These are phyloP conservation scores for Microcebus tavaratra DNA, from an alignment of 2,113 vertebrate genomes.

Conservation along the genomic window DNA sequence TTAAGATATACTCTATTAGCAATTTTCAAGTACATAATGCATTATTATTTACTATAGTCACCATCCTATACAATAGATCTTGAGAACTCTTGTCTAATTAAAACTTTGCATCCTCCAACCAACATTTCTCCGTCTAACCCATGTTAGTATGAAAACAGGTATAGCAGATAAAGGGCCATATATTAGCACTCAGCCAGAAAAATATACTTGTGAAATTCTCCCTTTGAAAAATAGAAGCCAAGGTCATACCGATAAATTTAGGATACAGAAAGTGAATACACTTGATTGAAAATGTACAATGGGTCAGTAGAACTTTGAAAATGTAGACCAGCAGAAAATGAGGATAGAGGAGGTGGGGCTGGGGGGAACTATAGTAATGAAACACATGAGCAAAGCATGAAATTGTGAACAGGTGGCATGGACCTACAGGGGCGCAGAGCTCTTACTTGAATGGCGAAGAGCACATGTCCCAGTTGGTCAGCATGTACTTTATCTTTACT, in stretches of 20 bases:
- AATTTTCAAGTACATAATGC: neutral
- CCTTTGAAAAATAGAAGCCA: neutral
- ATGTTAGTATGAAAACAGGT: neutral
- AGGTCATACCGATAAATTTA: neutral
- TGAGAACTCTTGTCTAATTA: neutral
- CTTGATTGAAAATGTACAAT: neutral
- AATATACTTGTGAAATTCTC: neutral
- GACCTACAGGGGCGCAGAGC: neutral
- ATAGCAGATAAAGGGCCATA: neutral
- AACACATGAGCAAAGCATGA: neutral
- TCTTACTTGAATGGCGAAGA: neutral
- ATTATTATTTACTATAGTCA: neutral
- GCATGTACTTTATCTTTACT: neutral
- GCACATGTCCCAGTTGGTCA: neutral
- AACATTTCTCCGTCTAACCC: neutral
- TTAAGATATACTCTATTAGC: neutral
- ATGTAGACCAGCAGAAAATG: neutral
- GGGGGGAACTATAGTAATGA: neutral
- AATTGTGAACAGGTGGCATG: neutral
- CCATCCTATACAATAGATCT: neutral
- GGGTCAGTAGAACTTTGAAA: neutral
- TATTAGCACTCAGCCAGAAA: neutral
- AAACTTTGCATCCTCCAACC: neutral
- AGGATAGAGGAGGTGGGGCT: fast-evolving
- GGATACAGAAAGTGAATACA: neutral